Evolutionary conservation across 2,888 invertebrate genomes (phyloP).

Genomic region (Hoplodrina blanda): DNA sequence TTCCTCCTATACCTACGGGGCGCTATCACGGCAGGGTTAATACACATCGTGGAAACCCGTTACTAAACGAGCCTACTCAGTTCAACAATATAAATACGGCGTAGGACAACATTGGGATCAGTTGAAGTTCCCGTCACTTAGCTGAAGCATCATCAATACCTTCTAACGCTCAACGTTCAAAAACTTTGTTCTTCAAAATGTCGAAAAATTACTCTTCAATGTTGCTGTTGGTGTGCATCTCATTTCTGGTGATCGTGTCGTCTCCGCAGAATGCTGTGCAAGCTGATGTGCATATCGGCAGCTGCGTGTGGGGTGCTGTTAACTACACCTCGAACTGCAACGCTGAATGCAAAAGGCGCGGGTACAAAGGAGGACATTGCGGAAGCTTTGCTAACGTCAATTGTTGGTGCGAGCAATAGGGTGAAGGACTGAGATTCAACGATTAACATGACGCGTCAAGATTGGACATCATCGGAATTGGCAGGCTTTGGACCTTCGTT

Average conservation of each 20-base stretch:
- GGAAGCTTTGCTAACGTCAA: conserved; percentile 61
- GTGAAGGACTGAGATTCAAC: background rate
- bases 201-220: conserved; percentile 35
- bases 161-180: background rate
- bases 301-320: conserved; percentile 70
- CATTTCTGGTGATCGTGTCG: conserved; percentile 65
- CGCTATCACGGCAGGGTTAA: background rate
- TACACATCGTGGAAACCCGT: background rate
- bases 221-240: conserved; percentile 57
- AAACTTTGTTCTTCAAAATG: conserved; percentile 26
- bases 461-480: background rate
- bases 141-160: conserved; percentile 34
- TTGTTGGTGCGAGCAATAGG: conserved; percentile 44
- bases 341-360: conserved; percentile 63
- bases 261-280: conserved; percentile 57
- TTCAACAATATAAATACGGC: conserved; percentile 26
- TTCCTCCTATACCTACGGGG: background rate
- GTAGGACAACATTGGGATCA: conserved; percentile 3
- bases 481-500: background rate
- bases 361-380: conserved; percentile 65
- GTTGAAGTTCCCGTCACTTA: conserved; percentile 18
- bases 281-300: conserved; percentile 66
- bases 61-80: background rate
- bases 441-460: background rate
- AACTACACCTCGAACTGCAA: conserved; percentile 68